Conservation (phyloP, 1,140 invertebrate species). For the Drosophila bocki region DNA sequence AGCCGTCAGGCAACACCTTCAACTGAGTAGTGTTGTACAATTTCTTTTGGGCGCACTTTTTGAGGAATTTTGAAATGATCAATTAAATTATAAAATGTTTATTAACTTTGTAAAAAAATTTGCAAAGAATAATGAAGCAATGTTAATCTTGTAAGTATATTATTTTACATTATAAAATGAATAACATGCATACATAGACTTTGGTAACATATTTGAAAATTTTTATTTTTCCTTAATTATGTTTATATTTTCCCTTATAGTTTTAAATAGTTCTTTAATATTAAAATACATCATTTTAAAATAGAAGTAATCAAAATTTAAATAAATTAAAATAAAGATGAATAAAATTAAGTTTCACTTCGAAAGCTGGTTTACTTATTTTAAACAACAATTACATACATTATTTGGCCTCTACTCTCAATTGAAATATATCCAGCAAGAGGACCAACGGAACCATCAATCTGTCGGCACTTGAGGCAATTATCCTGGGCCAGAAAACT, state of each 20-base stretch:
- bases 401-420: neutral
- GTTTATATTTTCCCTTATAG: neutral
- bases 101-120: too few species aligned
- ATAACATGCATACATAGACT: too few species aligned
- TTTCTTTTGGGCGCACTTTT: neutral
- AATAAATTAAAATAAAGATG: neutral
- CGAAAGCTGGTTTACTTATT: neutral
- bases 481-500: constrained; percentile 21
- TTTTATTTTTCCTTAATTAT: neutral
- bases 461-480: constrained; percentile 40
- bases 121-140: too few species aligned
- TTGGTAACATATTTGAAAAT: too few species aligned
- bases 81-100: too few species aligned
- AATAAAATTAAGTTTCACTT: neutral
- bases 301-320: neutral
- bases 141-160: too few species aligned
- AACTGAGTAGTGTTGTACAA: neutral
- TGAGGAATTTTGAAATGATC: neutral
- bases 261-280: neutral
- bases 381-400: neutral
- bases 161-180: too few species aligned
- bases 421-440: constrained; percentile 23
- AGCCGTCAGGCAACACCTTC: neutral
- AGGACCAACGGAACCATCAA: constrained; percentile 22
- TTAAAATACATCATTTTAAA: too few species aligned